These are phyloP conservation scores for Coturnix japonica DNA, from an alignment of 2,113 vertebrate genomes.

Conservation along the genomic window DNA sequence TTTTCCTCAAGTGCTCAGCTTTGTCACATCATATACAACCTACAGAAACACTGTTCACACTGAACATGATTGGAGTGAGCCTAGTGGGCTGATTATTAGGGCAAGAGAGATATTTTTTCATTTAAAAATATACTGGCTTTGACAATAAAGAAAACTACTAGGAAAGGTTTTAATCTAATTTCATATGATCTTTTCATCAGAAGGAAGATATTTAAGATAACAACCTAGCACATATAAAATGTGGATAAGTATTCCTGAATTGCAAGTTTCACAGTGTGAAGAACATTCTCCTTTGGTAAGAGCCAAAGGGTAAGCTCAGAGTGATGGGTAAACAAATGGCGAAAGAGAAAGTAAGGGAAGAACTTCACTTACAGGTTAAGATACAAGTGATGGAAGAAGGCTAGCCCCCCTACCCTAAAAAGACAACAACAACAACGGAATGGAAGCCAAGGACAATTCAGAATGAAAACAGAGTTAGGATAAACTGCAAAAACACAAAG, in stretches of 20 bases:
- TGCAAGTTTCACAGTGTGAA: not conserved
- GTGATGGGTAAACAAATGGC: not conserved
- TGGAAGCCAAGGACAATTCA: not conserved
- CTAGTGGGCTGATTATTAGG: not conserved
- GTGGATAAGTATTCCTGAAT: accelerated
- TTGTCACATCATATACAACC: not conserved
- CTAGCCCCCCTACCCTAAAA: not conserved
- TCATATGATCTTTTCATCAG: not conserved
- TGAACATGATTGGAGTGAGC: not conserved
- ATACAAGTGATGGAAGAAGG: not conserved
- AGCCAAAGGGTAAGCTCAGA: not conserved
- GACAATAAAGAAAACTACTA: not conserved
- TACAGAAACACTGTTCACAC: conserved; percentile 2
- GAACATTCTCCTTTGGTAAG: not conserved
- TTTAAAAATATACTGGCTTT: not conserved
- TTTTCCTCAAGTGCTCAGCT: not conserved
- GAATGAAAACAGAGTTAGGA: not conserved
- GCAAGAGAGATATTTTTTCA: not conserved
- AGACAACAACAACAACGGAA: not conserved
- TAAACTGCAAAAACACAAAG: accelerated
- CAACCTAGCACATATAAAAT: not conserved
- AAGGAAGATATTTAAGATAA: not conserved
- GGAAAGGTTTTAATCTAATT: not conserved
- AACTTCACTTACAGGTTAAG: not conserved
- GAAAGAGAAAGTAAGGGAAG: not conserved